A percentile compares a stretch with the other conserved stretches of the same genome.
Conservation (phyloP, 2,113 vertebrate genomes). For the Mormyrus lacerda region DNA sequence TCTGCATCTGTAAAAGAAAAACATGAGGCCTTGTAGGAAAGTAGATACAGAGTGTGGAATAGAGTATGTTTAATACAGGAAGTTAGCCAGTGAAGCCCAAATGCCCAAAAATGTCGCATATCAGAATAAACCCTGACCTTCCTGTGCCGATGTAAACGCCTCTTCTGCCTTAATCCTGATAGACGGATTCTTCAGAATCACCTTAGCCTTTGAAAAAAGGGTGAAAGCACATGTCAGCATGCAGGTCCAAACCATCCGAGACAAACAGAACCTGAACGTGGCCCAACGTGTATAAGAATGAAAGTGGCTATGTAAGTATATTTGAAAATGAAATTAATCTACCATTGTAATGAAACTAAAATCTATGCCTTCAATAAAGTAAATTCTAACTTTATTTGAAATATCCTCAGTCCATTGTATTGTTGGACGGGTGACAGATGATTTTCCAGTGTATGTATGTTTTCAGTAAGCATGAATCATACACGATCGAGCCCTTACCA, state of each 20-base stretch:
- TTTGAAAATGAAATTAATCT: not conserved
- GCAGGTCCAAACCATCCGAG: not conserved
- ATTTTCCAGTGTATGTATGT: not conserved
- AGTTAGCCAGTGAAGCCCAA: not conserved
- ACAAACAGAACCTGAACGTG: not conserved
- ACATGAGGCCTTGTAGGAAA: not conserved
- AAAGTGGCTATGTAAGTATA: not conserved
- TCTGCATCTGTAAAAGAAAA: constrained; percentile 53
- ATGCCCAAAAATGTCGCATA: not conserved
- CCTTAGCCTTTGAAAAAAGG: constrained; percentile 73
- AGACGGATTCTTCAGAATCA: constrained; percentile 79
- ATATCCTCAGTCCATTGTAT: not conserved
- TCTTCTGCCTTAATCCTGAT: constrained; percentile 80
- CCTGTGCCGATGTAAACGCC: constrained; percentile 63
- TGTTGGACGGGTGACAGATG: not conserved
- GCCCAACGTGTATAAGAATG: not conserved
- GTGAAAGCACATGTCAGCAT: not conserved
- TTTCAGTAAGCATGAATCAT: not conserved
- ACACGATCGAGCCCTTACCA: not conserved
- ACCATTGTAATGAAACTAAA: not conserved
- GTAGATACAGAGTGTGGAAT: not conserved
- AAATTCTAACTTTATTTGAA: not conserved
- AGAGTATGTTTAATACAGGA: not conserved
- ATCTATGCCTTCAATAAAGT: not conserved
- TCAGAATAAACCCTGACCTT: constrained; percentile 55